Conservation (phyloP, 2,797 vertebrate genomes). For the Sebastes kiyomatsui region DNA sequence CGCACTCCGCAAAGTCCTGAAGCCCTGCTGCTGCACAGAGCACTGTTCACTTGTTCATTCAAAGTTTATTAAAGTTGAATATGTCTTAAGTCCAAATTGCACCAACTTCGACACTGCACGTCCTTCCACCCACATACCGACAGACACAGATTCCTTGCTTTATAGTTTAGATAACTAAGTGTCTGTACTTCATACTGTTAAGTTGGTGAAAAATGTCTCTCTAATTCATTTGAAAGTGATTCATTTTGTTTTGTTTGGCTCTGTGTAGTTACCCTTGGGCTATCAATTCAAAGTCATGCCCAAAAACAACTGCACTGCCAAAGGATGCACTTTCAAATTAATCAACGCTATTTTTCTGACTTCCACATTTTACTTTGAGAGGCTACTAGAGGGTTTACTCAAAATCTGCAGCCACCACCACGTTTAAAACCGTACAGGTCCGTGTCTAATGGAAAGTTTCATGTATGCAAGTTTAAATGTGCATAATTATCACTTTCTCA, state of each 20-base stretch:
- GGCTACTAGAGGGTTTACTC: not conserved
- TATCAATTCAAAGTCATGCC: not conserved
- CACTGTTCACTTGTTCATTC: not conserved
- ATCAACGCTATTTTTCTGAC: not conserved
- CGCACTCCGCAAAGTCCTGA: not conserved
- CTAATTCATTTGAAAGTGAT: not conserved
- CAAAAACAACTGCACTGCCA: constrained; percentile 4
- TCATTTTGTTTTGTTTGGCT: not conserved
- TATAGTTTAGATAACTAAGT: not conserved
- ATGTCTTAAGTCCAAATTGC: not conserved
- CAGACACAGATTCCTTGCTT: not conserved
- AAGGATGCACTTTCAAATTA: not conserved
- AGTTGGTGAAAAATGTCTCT: not conserved
- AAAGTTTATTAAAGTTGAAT: not conserved
- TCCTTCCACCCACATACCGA: not conserved
- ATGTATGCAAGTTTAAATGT: not conserved
- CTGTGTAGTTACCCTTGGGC: not conserved
- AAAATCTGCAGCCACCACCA: not conserved
- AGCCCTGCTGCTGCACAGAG: not conserved
- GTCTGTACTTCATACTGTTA: not conserved
- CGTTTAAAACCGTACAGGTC: not conserved
- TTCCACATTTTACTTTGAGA: not conserved
- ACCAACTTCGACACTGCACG: not conserved
- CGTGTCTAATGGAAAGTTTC: not conserved
- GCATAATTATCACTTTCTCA: not conserved